Conservation (phyloP, 2,113 vertebrate species). For the Danionella cerebrum region DNA sequence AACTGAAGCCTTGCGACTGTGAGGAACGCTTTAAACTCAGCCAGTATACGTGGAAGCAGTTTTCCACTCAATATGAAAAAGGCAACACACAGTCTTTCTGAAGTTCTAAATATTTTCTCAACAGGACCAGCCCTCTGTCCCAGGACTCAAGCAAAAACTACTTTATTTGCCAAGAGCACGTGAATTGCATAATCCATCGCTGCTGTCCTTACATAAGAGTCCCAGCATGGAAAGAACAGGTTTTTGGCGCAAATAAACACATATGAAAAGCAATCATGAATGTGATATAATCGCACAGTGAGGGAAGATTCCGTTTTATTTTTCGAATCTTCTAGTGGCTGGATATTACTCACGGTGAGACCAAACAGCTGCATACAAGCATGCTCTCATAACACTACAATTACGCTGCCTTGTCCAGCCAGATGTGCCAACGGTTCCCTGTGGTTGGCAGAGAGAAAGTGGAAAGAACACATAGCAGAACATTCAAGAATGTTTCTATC, state of each 20-base stretch:
- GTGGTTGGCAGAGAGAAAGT: conserved; percentile 22
- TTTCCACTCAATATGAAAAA: not conserved
- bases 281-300: not conserved
- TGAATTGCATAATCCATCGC: conserved; percentile 22
- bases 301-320: not conserved
- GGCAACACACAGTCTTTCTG: not conserved
- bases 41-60: not conserved
- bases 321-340: not conserved
- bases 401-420: conserved; percentile 23
- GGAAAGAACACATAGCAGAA: not conserved
- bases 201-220: conserved; percentile 20
- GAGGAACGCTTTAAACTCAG: not conserved
- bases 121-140: not conserved
- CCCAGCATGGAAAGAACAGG: not conserved
- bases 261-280: conserved; percentile 2
- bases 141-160: not conserved
- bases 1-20: not conserved
- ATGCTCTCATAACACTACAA: conserved; percentile 12
- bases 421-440: conserved; percentile 46
- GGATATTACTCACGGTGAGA: not conserved
- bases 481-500: not conserved
- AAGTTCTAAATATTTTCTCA: conserved; percentile 16
- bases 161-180: not conserved
- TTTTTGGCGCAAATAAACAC: not conserved
- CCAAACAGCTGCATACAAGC: conserved; percentile 3